Base-by-base conservation (phyloP, 2,797 vertebrate genomes). In the Artibeus jamaicensis region DNA sequence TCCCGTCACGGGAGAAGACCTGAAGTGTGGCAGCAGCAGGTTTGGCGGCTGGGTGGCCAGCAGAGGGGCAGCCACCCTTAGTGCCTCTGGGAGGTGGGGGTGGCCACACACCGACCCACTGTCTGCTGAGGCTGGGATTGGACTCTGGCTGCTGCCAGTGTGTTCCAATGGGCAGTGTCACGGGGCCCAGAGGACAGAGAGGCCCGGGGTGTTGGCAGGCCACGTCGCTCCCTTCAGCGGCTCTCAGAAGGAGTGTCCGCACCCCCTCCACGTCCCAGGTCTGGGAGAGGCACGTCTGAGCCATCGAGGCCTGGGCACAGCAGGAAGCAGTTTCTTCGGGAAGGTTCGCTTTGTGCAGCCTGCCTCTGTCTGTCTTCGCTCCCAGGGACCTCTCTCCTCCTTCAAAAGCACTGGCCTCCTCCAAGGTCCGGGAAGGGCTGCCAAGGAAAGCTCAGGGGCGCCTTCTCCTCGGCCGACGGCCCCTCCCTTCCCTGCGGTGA, bases 401-500 rank as follows among this genome's bases (percentile, higher is more conserved):
- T 97, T 92, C 92, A 96, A 97, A 96, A 86, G 48, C 50, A 74
- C 44, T 26, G 0, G 0, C 79, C 79, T 93, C 91, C 10, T 85
- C 86, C 96, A 95, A 91, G 93, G 97, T 62, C 95, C 94, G 71
- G 96, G 70, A 73, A 93, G 91, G 73, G 78, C 76, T 93, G 97
- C 97, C 97, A 98, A 96, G 70, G 62, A 97, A 96, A 93, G 73
- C 96, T 79, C 71, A 82, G 93, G 82, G 95, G 93, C 16, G 77
- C 81, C 70, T 95, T 91, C 85, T 87, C 96, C 95, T 37, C 70
- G 68, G 77, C 44, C 26, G 55, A 81, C 90, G 86, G 86, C 96
- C 95, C 91, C 79, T 96, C 81, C 95, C 95, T 98, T 98, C 97
- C 87, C 95, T 92, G 97, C 93, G 93, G 92, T 57, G 24, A 67